Percentiles rank a stretch among this genome's conserved stretches.
These are phyloP conservation scores for Trachemys scripta DNA, from an alignment of 2,113 vertebrate species.

Conservation along the genomic window DNA sequence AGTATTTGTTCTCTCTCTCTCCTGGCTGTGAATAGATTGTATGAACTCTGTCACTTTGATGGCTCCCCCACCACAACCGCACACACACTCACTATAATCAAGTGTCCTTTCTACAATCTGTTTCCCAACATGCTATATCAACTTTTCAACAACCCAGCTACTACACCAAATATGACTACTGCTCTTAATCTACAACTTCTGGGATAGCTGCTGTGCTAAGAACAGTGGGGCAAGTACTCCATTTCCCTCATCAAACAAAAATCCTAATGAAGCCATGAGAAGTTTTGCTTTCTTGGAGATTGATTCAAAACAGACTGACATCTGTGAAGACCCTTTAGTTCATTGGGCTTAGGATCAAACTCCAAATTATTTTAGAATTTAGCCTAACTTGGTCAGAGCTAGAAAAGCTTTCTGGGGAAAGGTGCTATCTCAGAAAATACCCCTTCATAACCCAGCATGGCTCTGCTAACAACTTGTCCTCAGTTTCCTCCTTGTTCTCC, in stretches of 20 bases:
- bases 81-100: not conserved
- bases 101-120: not conserved
- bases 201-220: not conserved
- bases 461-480: too few relatives aligned
- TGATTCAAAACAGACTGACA: not conserved
- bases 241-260: not conserved
- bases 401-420: not conserved
- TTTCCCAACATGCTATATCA: not conserved
- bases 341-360: not conserved
- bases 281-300: not conserved
- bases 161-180: not conserved
- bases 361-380: not conserved
- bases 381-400: accelerated
- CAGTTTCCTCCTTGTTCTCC: not conserved
- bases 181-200: not conserved
- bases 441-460: not conserved
- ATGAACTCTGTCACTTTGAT: not conserved
- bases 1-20: not conserved
- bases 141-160: not conserved
- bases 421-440: not conserved
- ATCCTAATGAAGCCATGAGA: not conserved
- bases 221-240: not conserved
- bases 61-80: not conserved
- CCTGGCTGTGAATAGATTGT: not conserved
- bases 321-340: not conserved